A percentile compares a stretch with the other conserved stretches of the same genome.
Evolutionary conservation across 2,888 invertebrate species (phyloP).

Genomic region (Gastrophysa polygoni): DNA sequence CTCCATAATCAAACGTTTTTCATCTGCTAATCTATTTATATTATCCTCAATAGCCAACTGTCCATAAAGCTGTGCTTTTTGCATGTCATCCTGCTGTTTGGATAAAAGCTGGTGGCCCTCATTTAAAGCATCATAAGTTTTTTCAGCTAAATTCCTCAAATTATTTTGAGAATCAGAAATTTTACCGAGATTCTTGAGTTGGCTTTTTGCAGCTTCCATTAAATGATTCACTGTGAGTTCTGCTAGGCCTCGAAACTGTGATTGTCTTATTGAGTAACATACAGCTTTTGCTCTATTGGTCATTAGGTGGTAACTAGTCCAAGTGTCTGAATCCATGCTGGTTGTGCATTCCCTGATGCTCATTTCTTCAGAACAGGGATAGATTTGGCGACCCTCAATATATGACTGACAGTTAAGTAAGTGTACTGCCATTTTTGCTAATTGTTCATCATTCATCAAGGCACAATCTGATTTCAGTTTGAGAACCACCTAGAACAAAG

Average conservation of each 20-base stretch:
- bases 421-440: conserved; percentile 70
- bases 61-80: conserved; percentile 59
- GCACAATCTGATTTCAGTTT: conserved; percentile 65
- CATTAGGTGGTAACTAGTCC: conserved; percentile 74
- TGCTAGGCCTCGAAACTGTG: conserved; percentile 68
- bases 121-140: conserved; percentile 47
- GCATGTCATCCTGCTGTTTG: conserved; percentile 62
- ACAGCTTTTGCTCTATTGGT: conserved; percentile 71
- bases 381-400: conserved; percentile 65
- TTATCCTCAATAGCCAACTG: conserved; percentile 63
- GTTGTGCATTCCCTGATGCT: conserved; percentile 68
- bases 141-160: conserved; percentile 48
- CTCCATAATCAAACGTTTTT: conserved; percentile 65
- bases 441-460: conserved; percentile 67
- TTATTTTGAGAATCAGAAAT: conserved; percentile 50
- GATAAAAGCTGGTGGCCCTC: conserved; percentile 42
- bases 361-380: conserved; percentile 68
- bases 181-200: conserved; percentile 49
- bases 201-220: conserved; percentile 59
- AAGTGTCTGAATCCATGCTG: conserved; percentile 69
- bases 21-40: conserved; percentile 63
- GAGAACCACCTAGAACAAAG: conserved; percentile 61
- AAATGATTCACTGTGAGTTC: conserved; percentile 70
- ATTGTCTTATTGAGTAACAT: conserved; percentile 68
- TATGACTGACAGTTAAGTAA: conserved; percentile 71